Evolutionary conservation across 1,140 invertebrate species (phyloP), one percentile per base, ranked within the genome.

Genomic region (Leucophenga varia): DNA sequence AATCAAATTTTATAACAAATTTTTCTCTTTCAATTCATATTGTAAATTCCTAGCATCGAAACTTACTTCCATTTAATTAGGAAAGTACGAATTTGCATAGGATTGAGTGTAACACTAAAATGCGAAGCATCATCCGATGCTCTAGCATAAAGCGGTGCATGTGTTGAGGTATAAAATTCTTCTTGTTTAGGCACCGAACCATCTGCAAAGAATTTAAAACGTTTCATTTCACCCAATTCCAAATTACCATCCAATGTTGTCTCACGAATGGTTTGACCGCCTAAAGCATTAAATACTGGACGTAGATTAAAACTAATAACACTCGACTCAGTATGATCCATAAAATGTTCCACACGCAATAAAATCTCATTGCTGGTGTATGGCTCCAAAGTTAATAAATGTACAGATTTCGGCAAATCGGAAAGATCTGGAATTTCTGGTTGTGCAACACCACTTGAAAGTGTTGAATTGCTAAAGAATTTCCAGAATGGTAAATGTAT

Each of bases 341-440:
- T 84, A 36, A 93, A 82, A 69, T 98, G 92, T 64, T 98, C 95
- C 3, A 98, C 78, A 35, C 95, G 80, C 0, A 97, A 58, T 1
- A 97, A 78, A 9, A 90, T 74, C 12, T 80, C 79, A 2, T 77
- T 79, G 2, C 80, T 81, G 43, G 84, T 84, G 85, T 90, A 91
- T 3, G 90, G 88, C 65, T 96, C 92, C 39, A 97, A 64, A 3
- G 93, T 95, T 13, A 97, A 74, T 30, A 97, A 76, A 55, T 94
- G 85, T 1, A 97, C 81, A 73, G 91, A 89, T 5, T 77, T 61
- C 1, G 93, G 93, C 1, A 97, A 63, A 8, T 75, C 70, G 0
- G 72, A 25, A n/a, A n/a, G n/a, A n/a, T n/a, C n/a, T n/a, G n/a
- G n/a, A n/a, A n/a, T n/a, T n/a, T n/a, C n/a, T n/a, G 59, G 82